A percentile compares a stretch with the other conserved stretches of the same genome.
These are phyloP conservation scores for Acrobasis consociella DNA, from an alignment of 2,888 invertebrate genomes.

Conservation along the genomic window DNA sequence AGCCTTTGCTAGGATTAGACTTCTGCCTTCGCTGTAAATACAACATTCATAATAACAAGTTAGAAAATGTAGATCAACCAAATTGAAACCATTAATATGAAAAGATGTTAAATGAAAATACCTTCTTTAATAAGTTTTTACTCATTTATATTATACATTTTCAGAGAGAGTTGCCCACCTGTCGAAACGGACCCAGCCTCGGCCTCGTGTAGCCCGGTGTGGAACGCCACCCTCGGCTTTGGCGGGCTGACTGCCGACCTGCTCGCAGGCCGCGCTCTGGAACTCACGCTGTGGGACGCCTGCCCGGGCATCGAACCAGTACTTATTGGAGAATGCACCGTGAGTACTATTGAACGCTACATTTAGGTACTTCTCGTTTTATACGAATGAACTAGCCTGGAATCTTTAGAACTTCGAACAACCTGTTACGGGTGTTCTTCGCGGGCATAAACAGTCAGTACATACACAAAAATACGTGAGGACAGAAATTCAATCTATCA, in stretches of 20 bases:
- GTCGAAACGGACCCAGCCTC: constrained; percentile 93
- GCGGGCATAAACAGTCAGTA: too few species aligned
- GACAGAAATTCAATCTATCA: too few species aligned
- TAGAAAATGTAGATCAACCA: too few species aligned
- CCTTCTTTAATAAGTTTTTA: too few species aligned
- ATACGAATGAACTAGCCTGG: too few species aligned
- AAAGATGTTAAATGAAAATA: too few species aligned
- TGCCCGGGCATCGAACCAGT: constrained; percentile 91
- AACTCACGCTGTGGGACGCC: constrained; percentile 94
- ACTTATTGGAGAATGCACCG: constrained; percentile 90
- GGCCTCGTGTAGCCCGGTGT: constrained; percentile 93
- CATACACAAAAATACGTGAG: too few species aligned
- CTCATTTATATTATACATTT: constrained; percentile 15
- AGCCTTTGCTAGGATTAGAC: constrained; percentile 91
- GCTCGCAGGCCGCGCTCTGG: constrained; percentile 90
- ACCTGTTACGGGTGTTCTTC: too few species aligned
- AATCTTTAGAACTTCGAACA: too few species aligned
- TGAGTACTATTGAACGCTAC: constrained; percentile 45
- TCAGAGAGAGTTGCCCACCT: constrained; percentile 88
- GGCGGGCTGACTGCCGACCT: constrained; percentile 90
- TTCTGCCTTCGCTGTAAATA: constrained; percentile 90
- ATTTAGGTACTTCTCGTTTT: too few species aligned
- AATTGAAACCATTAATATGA: too few species aligned
- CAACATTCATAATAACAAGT: neutral
- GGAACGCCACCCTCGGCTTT: constrained; percentile 95